Evolutionary conservation across 53 echinoderm and acorn worm species (phyloP), one percentile per base, ranked within the genome.

Genomic region (Crossaster papposus): DNA sequence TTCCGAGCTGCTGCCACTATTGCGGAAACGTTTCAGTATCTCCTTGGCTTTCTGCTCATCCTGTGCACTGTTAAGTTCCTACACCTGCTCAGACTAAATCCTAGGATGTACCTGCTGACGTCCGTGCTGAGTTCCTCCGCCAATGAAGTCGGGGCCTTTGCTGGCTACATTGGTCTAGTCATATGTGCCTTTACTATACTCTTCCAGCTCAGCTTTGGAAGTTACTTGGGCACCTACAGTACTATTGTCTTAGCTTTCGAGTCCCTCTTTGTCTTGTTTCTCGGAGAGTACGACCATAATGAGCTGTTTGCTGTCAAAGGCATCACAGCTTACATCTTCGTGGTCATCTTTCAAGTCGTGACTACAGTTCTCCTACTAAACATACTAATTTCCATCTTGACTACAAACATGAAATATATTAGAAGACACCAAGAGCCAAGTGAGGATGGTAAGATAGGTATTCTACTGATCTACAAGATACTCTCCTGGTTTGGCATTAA

Each of bases 41-140:
- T 88, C 37, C 70, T 94, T 9, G 96, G 92, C 28, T 73, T 96
- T 26, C 85, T 96, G 30, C 85, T 96, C 52, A 93, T 96, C 30
- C 81, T 95, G 37, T 91, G 93, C 77, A 89, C 94, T 7, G 77
- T 96, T 6, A 96, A 96, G 89, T 90, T 95, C 71, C 90, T 95
- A 1, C 91, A 95, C 63, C 88, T 96, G 9, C 88, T 96, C 3
- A 92, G 96, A 18, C 89, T 96, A 14, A 96, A 96, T 30, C 95
- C 96, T 17, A 81, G 95, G 23, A 91, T 94, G 81, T 95, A 96
- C 83, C 95, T 96, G 14, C 91, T 96, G 30, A 96, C 96, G 30
- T 65, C 96, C 4, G 95, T 95, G 64, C 62, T 95, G 50, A 81
- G 85, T 24, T 34, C 80, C 23, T 68, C 92, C 10, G 73, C 78